Percentiles rank a stretch among this genome's conserved stretches.
Evolutionary conservation across 2,113 vertebrate species (phyloP).

Genomic region (Odocoileus hemionus): DNA sequence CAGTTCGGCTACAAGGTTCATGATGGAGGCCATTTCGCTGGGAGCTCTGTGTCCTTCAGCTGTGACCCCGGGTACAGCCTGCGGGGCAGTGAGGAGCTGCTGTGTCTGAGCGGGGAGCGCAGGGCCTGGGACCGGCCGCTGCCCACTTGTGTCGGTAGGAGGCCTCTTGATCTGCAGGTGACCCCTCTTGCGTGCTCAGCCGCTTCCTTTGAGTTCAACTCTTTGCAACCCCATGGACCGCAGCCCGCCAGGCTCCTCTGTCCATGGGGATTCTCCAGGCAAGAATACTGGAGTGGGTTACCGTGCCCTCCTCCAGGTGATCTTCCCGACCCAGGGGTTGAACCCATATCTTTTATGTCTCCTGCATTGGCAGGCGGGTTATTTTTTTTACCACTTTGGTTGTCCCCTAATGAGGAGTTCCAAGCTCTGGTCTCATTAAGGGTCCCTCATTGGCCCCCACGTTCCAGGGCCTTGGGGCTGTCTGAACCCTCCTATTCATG

Average conservation of each 20-base stretch:
- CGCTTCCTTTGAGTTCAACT: rapidly evolving
- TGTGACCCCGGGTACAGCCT: constrained; percentile 95
- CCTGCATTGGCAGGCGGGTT: not conserved
- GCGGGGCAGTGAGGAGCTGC: constrained; percentile 86
- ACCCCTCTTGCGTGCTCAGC: not conserved
- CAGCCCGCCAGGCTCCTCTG: not conserved
- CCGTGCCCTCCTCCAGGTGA: not conserved
- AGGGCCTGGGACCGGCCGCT: constrained; percentile 94
- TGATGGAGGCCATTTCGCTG: constrained; percentile 97
- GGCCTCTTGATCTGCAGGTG: not conserved
- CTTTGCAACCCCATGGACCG: not conserved
- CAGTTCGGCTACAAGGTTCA: constrained; percentile 94
- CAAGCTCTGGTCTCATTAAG: not conserved
- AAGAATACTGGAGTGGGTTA: not conserved
- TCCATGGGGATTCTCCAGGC: not conserved
- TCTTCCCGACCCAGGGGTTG: not conserved
- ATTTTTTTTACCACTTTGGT: not conserved
- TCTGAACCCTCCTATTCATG: not conserved
- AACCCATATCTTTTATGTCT: not conserved
- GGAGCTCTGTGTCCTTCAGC: constrained; percentile 92
- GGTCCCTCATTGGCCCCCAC: rapidly evolving
- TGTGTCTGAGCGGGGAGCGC: constrained; percentile 93
- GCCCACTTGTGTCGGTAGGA: constrained; percentile 93
- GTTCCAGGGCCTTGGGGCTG: not conserved
- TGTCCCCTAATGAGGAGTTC: not conserved